These are phyloP conservation scores for Halictus ligatus DNA, from an alignment of 2,888 invertebrate species.

Conservation along the genomic window DNA sequence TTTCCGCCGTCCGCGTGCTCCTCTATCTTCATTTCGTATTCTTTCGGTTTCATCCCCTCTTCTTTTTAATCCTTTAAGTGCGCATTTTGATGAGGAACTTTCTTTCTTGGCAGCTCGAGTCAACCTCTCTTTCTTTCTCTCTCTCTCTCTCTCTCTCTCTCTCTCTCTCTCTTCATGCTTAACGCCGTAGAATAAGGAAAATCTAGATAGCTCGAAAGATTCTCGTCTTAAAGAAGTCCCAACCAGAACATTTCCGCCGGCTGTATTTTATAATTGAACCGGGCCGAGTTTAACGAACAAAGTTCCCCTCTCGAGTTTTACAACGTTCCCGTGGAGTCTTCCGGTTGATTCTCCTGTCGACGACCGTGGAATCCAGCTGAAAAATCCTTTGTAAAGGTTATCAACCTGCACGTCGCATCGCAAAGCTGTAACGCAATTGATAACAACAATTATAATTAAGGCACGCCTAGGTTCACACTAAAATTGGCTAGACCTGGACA, in stretches of 20 bases:
- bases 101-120: constrained; percentile 1
- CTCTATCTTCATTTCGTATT: constrained; percentile 28
- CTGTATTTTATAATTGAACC: constrained; percentile 20
- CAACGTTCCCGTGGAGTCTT: not conserved
- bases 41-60: not conserved
- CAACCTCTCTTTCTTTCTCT: not conserved
- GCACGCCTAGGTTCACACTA: no score
- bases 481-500: no score
- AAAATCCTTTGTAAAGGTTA: not conserved
- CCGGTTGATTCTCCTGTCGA: not conserved
- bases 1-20: not conserved
- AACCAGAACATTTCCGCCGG: constrained; percentile 1
- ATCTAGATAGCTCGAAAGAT: not conserved
- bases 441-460: no score
- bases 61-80: constrained; percentile 32
- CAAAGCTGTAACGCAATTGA: no score
- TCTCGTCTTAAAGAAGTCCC: constrained; percentile 8
- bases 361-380: not conserved
- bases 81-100: constrained; percentile 37
- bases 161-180: not conserved
- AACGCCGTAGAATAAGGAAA: constrained; percentile 11
- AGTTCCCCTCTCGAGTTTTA: constrained; percentile 1
- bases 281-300: constrained; percentile 10
- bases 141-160: not conserved
- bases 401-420: constrained; percentile 1